Evolutionary conservation across 2,888 invertebrate species (phyloP), one percentile per base, ranked within the genome.

Genomic region (Tiliacea aurago): DNA sequence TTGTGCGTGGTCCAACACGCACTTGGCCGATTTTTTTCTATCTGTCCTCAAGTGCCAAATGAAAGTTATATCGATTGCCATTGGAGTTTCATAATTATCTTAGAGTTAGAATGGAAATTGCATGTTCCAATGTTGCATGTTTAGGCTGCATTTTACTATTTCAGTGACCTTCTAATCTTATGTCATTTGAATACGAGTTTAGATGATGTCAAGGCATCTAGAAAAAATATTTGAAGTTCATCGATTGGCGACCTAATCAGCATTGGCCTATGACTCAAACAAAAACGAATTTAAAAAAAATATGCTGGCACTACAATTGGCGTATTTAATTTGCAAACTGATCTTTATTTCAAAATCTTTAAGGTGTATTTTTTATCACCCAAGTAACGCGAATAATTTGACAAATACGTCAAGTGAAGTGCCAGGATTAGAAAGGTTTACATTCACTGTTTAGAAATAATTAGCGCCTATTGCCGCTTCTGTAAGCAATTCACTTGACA

Each of bases 41-140:
- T 70, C n/a, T 53, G 53, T 58, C 53, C 37, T 69, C 62, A 61
- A 59, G 49, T 37, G 33, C 18, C n/a, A 71, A 75, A 78, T 83
- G 79, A 78, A 79, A 78, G 81, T 71, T 68, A 49, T 59, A 56
- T 55, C n/a, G 68, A 63, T 59, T 69, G 70, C 45, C 55, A 51
- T 64, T 65, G 49, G n/a, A 47, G 56, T 79, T 83, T 78, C 68
- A 51, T 69, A 82, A 70, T 70, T 68, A 73, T 53, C 33, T 33
- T 64, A 45, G 37, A 73, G 18, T 79, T 56, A 51, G 49, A 78
- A 58, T 63, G 37, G 70, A 65, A 73, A 58, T 70, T 66, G 59
- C 63, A 78, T 73, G 53, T 63, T 43, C 41, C 20, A 51, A 76
- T 68, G 33, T 81, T 74, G 70, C 78, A 68, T 81, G 70, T 73